These are phyloP conservation scores for Etheostoma perlongum DNA, from an alignment of 2,797 vertebrate genomes.

Conservation along the genomic window DNA sequence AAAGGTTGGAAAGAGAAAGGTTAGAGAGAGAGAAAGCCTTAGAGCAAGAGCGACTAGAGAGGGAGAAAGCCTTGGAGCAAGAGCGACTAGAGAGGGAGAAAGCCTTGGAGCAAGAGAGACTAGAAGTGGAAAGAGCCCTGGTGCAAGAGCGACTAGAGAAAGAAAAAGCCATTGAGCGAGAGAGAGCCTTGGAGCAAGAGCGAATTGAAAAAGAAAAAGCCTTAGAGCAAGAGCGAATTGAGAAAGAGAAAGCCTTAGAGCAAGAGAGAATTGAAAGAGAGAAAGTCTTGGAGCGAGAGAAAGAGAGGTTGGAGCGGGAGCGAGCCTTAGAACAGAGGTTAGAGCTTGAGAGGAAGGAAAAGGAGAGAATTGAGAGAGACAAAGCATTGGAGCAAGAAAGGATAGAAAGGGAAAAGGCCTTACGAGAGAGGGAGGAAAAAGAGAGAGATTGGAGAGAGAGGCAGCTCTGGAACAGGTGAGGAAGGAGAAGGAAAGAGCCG, in stretches of 20 bases:
- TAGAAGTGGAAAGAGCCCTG: conserved; percentile 58
- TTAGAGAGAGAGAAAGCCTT: conserved; percentile 42
- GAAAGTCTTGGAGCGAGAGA: conserved; percentile 45
- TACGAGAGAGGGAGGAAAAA: conserved; percentile 37
- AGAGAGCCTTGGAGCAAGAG: conserved; percentile 39
- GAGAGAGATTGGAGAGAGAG: conserved; percentile 46
- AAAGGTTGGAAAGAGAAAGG: conserved; percentile 45
- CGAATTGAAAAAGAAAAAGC: conserved; percentile 33
- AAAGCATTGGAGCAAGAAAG: conserved; percentile 47
- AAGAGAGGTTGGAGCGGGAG: conserved; percentile 49
- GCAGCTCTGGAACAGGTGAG: conserved; percentile 60
- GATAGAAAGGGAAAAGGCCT: conserved; percentile 22
- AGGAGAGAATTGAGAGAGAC: conserved; percentile 39
- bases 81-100: conserved; percentile 47
- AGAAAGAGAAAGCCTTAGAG: conserved; percentile 56
- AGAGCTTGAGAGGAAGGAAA: conserved; percentile 47
- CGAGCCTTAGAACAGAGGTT: conserved; percentile 38
- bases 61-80: conserved; percentile 56
- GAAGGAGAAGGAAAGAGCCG: conserved; percentile 44
- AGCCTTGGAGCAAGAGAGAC: conserved; percentile 52
- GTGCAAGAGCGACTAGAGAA: conserved; percentile 50
- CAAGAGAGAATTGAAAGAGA: conserved; percentile 59
- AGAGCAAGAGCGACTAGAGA: conserved; percentile 41
- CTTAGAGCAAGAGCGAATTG: conserved; percentile 55
- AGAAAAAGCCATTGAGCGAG: conserved; percentile 36